phyloP scores from a whole-genome alignment of 2,888 invertebrate genomes.

The Epistrophe grossulariae region DNA sequence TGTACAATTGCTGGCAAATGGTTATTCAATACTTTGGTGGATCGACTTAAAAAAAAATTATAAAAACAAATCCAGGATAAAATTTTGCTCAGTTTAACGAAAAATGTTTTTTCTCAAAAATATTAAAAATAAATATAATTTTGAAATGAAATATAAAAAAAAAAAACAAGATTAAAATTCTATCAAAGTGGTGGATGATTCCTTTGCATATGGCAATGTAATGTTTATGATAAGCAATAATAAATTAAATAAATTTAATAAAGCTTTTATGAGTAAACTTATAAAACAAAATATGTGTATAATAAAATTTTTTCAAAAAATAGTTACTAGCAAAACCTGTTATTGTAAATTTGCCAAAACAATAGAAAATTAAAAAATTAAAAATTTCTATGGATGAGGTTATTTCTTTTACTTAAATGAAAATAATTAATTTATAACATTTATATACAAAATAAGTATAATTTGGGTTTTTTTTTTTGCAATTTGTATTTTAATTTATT shows the following conservation, averaged over 20 bases:
- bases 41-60: neutral
- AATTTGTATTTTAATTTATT: neutral
- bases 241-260: constrained; percentile 70
- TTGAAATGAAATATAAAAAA: constrained; percentile 7
- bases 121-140: neutral
- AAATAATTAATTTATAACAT: no score
- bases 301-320: constrained; percentile 56
- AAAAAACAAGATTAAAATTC: constrained; percentile 24
- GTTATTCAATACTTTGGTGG: constrained; percentile 59
- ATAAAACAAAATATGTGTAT: constrained; percentile 50
- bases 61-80: constrained; percentile 52
- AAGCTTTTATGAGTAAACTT: constrained; percentile 71
- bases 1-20: constrained; percentile 68
- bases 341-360: constrained; percentile 73
- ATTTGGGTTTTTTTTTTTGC: no score
- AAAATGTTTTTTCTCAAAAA: constrained; percentile 3
- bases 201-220: constrained; percentile 63
- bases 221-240: constrained; percentile 83
- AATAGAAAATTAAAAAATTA: constrained; percentile 50
- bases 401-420: no score
- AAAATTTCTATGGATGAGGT: neutral
- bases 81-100: constrained; percentile 66
- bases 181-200: constrained; percentile 57
- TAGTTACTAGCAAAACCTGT: constrained; percentile 62
- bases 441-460: no score